phyloP scores from a whole-genome alignment of 2,113 vertebrate species.

The Ctenomys sociabilis region DNA sequence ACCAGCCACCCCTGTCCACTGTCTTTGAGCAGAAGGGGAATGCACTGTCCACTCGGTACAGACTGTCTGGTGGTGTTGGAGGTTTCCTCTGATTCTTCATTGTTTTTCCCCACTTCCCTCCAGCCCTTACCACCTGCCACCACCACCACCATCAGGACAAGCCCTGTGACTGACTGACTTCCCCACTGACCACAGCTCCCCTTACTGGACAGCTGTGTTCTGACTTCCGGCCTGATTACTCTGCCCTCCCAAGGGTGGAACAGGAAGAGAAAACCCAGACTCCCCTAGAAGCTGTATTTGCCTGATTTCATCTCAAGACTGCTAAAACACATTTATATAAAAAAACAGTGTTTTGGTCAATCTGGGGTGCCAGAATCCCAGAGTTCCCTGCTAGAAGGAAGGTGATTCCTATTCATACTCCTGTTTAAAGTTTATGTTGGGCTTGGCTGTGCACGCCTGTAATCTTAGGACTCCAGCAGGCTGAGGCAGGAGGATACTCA shows the following conservation, averaged over 20 bases:
- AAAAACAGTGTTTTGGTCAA: neutral
- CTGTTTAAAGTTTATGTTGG: neutral
- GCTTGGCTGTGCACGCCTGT: neutral
- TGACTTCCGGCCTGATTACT: neutral
- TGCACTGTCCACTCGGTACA: neutral
- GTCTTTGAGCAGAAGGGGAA: neutral
- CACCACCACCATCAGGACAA: conserved; percentile 18
- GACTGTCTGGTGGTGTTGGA: conserved; percentile 79
- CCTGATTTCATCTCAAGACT: conserved; percentile 46
- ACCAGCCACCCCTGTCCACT: conserved; percentile 56
- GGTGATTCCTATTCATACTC: neutral
- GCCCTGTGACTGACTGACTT: conserved; percentile 52
- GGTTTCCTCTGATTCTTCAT: conserved; percentile 80
- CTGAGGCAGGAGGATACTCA: neutral
- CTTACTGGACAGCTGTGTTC: neutral
- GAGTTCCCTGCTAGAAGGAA: neutral
- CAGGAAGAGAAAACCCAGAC: conserved; percentile 50
- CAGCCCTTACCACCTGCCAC: conserved; percentile 13
- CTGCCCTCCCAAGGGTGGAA: conserved; percentile 51
- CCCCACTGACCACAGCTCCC: conserved; percentile 50
- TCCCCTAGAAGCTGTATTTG: neutral
- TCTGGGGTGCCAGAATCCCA: neutral
- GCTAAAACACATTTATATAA: neutral
- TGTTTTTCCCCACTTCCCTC: conserved; percentile 70
- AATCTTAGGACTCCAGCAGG: neutral